Evolutionary conservation across 64 coral and sea anemone genomes (phyloP).

Genomic region (Stylophora pistillata): DNA sequence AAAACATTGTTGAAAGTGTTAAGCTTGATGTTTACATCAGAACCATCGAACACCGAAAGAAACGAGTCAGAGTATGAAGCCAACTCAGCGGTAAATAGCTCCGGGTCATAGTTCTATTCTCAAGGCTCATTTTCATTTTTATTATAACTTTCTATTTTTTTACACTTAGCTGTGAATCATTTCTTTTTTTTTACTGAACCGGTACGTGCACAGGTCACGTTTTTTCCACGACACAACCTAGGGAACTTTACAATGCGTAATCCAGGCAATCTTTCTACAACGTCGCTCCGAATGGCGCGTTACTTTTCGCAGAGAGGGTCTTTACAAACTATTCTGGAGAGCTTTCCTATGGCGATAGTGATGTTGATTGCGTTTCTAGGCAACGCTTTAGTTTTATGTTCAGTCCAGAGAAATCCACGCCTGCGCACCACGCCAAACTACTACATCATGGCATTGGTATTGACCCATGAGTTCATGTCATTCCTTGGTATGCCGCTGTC

Average conservation of each 20-base stretch:
- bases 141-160: no score
- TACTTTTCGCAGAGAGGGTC: neutral
- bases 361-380: neutral
- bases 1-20: no score
- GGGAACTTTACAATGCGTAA: neutral
- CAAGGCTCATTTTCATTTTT: no score
- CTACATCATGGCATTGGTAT: neutral
- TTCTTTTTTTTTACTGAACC: no score
- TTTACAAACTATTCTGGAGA: neutral
- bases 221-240: neutral
- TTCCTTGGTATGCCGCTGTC: neutral
- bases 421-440: neutral
- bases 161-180: no score
- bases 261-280: neutral
- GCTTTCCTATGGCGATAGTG: neutral
- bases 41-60: no score
- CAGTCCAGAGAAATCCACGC: neutral
- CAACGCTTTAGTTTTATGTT: neutral
- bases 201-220: no score
- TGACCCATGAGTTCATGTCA: neutral
- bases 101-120: no score
- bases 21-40: no score
- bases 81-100: no score
- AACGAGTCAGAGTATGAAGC: no score
- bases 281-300: neutral